These are phyloP conservation scores for Zaprionus lachaisei DNA, from an alignment of 1,140 invertebrate species.

Conservation along the genomic window DNA sequence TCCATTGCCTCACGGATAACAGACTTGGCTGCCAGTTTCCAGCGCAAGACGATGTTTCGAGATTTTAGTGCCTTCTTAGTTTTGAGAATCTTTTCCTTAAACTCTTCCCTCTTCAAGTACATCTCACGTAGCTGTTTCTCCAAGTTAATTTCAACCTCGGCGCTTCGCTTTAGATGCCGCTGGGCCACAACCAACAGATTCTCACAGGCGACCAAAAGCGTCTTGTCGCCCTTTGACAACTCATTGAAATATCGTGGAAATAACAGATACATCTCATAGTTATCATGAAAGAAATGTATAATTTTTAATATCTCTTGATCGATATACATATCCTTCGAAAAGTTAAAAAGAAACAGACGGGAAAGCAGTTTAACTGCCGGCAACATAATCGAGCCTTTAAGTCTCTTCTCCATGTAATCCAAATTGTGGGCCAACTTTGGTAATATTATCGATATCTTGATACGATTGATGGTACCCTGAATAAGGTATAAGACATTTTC, in stretches of 20 bases:
- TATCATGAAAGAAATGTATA: slow-evolving; percentile 55
- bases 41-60: slow-evolving; percentile 30
- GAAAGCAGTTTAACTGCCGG: slow-evolving; percentile 8
- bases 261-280: slow-evolving; percentile 36
- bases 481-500: slow-evolving; percentile 48
- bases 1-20: slow-evolving; percentile 53
- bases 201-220: slow-evolving; percentile 52
- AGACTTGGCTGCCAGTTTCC: slow-evolving; percentile 53
- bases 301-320: slow-evolving; percentile 43
- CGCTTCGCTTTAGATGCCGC: slow-evolving; percentile 52
- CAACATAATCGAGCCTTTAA: slow-evolving; percentile 35
- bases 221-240: slow-evolving; percentile 27
- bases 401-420: not conserved
- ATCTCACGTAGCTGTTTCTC: slow-evolving; percentile 58
- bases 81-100: not conserved
- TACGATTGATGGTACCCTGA: slow-evolving; percentile 22
- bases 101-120: slow-evolving; percentile 49
- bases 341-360: not conserved
- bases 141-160: slow-evolving; percentile 54
- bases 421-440: slow-evolving; percentile 47
- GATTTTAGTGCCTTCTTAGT: slow-evolving; percentile 25
- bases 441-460: slow-evolving; percentile 62
- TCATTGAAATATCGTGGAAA: slow-evolving; percentile 44
- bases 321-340: not conserved
- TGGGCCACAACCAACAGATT: slow-evolving; percentile 46